phyloP scores from a whole-genome alignment of 2,113 vertebrate genomes.

The Coptodon bakossiorum region DNA sequence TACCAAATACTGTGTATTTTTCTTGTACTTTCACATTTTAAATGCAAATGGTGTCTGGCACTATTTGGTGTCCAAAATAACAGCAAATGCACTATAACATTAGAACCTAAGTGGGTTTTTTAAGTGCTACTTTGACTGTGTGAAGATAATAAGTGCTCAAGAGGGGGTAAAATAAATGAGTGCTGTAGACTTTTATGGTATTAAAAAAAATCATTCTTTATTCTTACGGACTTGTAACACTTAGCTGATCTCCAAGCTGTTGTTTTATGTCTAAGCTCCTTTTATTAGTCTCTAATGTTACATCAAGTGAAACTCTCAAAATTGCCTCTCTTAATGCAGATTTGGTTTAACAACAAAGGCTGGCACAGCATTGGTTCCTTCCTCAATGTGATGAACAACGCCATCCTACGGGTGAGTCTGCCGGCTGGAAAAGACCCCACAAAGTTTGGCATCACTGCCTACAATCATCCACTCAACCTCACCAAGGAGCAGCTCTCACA shows the following conservation, averaged over 20 bases:
- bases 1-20: background rate
- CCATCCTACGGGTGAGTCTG: conserved; percentile 84
- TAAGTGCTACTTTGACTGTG: background rate
- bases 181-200: background rate
- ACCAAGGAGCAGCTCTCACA: conserved; percentile 98
- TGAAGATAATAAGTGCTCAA: background rate
- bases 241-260: background rate
- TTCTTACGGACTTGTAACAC: background rate
- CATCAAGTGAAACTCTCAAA: background rate
- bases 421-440: conserved; percentile 77
- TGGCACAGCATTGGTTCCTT: conserved; percentile 95
- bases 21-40: background rate
- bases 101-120: background rate
- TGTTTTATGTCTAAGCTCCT: background rate
- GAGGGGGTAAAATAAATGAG: background rate
- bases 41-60: background rate
- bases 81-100: background rate
- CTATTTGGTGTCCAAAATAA: background rate
- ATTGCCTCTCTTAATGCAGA: conserved; percentile 63
- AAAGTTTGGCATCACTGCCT: conserved; percentile 85
- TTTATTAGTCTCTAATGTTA: background rate
- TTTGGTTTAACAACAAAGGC: conserved; percentile 99
- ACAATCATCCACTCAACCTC: conserved; percentile 94
- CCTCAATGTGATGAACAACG: conserved; percentile 95
- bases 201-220: background rate